Percentiles rank a stretch among this genome's conserved stretches.
These are phyloP conservation scores for Sphaeramia orbicularis DNA, from an alignment of 2,797 vertebrate genomes.

Conservation along the genomic window DNA sequence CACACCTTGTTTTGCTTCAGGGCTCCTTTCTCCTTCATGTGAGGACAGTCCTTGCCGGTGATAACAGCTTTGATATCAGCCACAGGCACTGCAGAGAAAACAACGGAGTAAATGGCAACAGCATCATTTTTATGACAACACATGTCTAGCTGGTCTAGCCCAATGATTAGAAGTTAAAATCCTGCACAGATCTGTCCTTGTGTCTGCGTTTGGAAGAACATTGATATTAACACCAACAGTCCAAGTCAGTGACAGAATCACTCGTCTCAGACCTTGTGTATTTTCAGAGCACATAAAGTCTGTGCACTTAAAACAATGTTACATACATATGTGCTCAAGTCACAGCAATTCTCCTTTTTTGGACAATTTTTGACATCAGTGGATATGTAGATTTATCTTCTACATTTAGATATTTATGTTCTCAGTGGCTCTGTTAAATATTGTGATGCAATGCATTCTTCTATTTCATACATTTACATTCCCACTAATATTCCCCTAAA, in stretches of 20 bases:
- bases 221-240: slow-evolving; percentile 14
- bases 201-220: slow-evolving; percentile 5
- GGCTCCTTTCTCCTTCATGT: slow-evolving; percentile 99
- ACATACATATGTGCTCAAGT: too few relatives aligned
- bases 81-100: slow-evolving; percentile 92
- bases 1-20: slow-evolving; percentile 99
- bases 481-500: too few relatives aligned
- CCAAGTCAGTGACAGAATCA: background rate
- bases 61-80: slow-evolving; percentile 99
- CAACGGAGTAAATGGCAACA: slow-evolving; percentile 45
- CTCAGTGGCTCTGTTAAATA: too few relatives aligned
- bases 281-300: background rate
- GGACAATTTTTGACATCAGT: too few relatives aligned
- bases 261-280: background rate
- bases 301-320: background rate
- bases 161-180: slow-evolving; percentile 53
- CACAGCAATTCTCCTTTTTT: too few relatives aligned
- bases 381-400: too few relatives aligned
- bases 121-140: slow-evolving; percentile 25
- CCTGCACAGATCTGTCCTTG: slow-evolving; percentile 24
- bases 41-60: slow-evolving; percentile 99
- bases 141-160: slow-evolving; percentile 23
- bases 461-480: too few relatives aligned
- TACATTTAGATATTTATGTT: too few relatives aligned
- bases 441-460: too few relatives aligned